Percentiles rank a stretch among this genome's conserved stretches.
Evolutionary conservation across 2,888 invertebrate genomes (phyloP).

Genomic region (Andrena fulva): DNA sequence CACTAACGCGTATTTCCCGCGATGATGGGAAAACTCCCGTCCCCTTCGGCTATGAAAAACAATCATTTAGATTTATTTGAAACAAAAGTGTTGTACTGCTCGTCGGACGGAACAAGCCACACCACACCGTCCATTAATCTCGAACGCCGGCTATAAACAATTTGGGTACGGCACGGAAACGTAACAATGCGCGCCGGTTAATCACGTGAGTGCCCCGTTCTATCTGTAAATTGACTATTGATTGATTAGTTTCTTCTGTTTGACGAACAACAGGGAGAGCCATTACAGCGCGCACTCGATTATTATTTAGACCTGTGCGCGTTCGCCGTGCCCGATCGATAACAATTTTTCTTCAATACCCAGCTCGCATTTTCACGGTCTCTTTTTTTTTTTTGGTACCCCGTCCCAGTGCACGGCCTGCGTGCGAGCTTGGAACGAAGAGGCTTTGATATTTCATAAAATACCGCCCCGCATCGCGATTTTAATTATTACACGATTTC

Average conservation of each 20-base stretch:
- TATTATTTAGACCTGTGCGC: slow-evolving; percentile 49
- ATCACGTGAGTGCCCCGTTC: slow-evolving; percentile 57
- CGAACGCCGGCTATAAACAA: slow-evolving; percentile 51
- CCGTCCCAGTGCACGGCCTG: no score
- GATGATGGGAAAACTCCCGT: slow-evolving; percentile 9
- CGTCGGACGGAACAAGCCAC: slow-evolving; percentile 1
- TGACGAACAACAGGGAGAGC: slow-evolving; percentile 48
- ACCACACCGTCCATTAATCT: slow-evolving; percentile 46
- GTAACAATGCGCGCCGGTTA: slow-evolving; percentile 52
- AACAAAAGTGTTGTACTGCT: slow-evolving; percentile 43
- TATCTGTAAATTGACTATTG: slow-evolving; percentile 68
- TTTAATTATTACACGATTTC: slow-evolving; percentile 26
- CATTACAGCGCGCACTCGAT: slow-evolving; percentile 49
- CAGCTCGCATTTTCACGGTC: not conserved
- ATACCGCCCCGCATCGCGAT: not conserved
- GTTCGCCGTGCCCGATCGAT: slow-evolving; percentile 27
- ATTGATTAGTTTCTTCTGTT: slow-evolving; percentile 70
- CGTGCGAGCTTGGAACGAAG: not conserved
- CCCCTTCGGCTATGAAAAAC: slow-evolving; percentile 22
- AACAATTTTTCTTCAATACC: not conserved
- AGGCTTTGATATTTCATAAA: not conserved
- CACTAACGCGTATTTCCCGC: slow-evolving; percentile 21
- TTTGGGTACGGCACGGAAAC: slow-evolving; percentile 41
- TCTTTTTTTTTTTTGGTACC: no score
- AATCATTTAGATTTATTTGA: slow-evolving; percentile 52